Conservation (phyloP, 2,797 vertebrate species). For the Tauraco hartlaubi region DNA sequence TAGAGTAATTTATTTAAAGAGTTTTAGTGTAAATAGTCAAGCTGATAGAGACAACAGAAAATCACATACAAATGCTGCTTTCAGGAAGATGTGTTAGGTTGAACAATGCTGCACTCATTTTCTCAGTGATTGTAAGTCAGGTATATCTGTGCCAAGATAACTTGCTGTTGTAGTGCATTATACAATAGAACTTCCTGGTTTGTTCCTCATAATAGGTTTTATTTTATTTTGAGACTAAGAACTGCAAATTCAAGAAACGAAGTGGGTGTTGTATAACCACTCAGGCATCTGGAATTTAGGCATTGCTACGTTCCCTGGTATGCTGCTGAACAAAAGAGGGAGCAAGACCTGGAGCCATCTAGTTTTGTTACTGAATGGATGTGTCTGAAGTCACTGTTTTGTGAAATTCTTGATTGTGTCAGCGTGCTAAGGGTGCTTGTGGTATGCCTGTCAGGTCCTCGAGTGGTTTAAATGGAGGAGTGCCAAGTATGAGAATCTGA, state of each 20-base stretch:
- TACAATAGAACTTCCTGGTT: neutral
- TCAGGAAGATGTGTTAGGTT: neutral
- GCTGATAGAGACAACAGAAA: neutral
- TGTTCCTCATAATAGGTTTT: conserved; percentile 2
- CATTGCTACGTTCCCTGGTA: neutral
- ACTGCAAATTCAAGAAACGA: neutral
- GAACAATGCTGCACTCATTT: neutral
- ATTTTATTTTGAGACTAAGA: neutral
- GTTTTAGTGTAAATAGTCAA: neutral
- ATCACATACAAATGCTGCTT: neutral
- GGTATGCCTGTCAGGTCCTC: neutral
- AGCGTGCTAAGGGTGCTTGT: neutral
- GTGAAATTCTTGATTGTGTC: neutral
- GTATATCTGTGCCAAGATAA: neutral
- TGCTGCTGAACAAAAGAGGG: neutral
- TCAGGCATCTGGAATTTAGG: neutral
- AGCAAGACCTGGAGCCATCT: neutral
- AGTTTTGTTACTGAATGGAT: neutral
- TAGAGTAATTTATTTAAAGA: no score
- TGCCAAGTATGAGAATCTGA: neutral
- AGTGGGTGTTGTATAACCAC: neutral
- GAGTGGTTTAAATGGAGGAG: neutral
- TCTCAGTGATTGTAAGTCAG: neutral
- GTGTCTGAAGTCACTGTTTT: neutral
- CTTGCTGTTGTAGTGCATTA: neutral